Percentiles rank a stretch among this genome's conserved stretches.
These are phyloP conservation scores for Lampropteryx suffumata DNA, from an alignment of 2,888 invertebrate species.

Conservation along the genomic window DNA sequence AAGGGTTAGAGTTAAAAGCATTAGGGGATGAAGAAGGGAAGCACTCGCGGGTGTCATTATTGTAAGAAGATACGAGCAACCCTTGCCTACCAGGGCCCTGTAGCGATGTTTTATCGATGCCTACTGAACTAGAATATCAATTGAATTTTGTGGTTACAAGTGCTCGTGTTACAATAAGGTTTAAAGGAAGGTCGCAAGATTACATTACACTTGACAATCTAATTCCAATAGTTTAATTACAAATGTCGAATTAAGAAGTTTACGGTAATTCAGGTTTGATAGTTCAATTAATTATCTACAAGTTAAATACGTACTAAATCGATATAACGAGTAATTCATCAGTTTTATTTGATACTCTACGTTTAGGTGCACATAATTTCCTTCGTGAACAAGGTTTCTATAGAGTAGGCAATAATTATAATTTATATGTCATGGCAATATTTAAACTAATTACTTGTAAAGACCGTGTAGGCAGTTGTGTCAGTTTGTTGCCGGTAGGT, in stretches of 20 bases:
- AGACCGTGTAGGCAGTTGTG: constrained; percentile 3
- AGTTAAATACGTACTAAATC: too few species aligned
- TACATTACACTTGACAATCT: too few species aligned
- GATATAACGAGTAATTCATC: too few species aligned
- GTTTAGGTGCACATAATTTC: constrained; percentile 3
- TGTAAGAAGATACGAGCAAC: constrained; percentile 27
- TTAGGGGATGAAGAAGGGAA: constrained; percentile 16
- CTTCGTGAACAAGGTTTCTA: constrained; percentile 12
- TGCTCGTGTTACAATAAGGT: constrained; percentile 29
- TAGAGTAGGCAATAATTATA: constrained; percentile 1
- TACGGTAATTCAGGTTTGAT: neutral
- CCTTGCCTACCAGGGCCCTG: constrained; percentile 15
- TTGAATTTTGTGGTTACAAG: constrained; percentile 28
- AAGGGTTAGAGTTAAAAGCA: constrained; percentile 20
- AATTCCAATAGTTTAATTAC: too few species aligned
- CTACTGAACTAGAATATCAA: constrained; percentile 36
- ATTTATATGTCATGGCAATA: constrained; percentile 20
- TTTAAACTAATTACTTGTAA: constrained; percentile 15
- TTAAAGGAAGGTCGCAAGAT: neutral
- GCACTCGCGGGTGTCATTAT: constrained; percentile 28
- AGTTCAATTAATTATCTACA: too few species aligned
- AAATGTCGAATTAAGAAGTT: neutral
- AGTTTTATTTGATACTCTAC: too few species aligned
- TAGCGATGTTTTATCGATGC: constrained; percentile 8
- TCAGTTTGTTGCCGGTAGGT: neutral